Evolutionary conservation across 2,113 vertebrate species (phyloP).

Genomic region (Silurus meridionalis): DNA sequence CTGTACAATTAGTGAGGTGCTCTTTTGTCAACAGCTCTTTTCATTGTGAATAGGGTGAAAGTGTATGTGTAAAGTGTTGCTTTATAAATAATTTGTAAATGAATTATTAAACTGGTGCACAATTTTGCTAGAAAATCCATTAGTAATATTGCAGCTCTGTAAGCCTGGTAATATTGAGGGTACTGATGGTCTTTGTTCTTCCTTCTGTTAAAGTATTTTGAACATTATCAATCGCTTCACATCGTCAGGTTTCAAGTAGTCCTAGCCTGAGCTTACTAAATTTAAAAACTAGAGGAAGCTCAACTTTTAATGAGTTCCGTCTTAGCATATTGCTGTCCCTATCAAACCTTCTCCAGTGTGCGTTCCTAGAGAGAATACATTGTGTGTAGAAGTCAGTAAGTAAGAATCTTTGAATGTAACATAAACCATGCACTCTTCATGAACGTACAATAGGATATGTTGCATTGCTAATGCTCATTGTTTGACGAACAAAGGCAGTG

Average conservation of each 20-base stretch:
- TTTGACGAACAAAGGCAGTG: slow-evolving; percentile 1
- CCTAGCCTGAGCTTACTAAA: neutral
- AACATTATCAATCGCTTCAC: neutral
- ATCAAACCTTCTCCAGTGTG: neutral
- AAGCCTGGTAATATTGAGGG: neutral
- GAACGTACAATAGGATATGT: neutral
- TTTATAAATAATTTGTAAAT: neutral
- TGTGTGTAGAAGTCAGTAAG: neutral
- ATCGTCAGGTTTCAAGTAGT: neutral
- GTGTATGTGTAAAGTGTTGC: neutral
- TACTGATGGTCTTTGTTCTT: neutral
- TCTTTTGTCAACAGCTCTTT: neutral
- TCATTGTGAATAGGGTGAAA: neutral
- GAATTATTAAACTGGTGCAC: neutral
- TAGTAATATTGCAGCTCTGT: neutral
- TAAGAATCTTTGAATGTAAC: neutral
- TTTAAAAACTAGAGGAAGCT: neutral
- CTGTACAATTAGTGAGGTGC: neutral
- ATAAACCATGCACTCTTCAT: neutral
- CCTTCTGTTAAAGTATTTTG: neutral
- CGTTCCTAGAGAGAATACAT: neutral
- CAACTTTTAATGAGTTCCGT: neutral
- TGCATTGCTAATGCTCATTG: neutral
- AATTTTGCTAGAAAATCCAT: neutral
- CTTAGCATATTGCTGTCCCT: neutral